These are phyloP conservation scores for Synanthedon andrenaeformis DNA, from an alignment of 2,888 invertebrate genomes.

Conservation along the genomic window DNA sequence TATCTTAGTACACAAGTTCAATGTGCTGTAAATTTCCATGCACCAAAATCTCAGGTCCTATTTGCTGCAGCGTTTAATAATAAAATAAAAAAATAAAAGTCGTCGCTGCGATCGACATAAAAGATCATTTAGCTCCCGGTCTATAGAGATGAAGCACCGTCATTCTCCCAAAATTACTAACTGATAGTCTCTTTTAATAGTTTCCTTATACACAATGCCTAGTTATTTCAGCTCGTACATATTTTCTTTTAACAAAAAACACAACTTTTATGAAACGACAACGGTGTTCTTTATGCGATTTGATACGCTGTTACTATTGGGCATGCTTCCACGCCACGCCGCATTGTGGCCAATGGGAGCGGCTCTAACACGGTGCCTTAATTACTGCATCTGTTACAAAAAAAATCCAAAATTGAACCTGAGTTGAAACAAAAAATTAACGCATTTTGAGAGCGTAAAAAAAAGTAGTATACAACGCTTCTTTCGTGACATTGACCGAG, in stretches of 20 bases:
- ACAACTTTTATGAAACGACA: slow-evolving; percentile 26
- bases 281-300: slow-evolving; percentile 39
- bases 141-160: slow-evolving; percentile 24
- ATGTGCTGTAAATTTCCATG: too few species aligned
- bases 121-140: slow-evolving; percentile 25
- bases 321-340: slow-evolving; percentile 23
- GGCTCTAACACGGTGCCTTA: slow-evolving; percentile 26
- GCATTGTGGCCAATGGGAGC: slow-evolving; percentile 40
- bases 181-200: slow-evolving; percentile 33
- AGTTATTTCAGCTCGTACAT: slow-evolving; percentile 31
- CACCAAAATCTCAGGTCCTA: too few species aligned
- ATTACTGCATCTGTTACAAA: slow-evolving; percentile 30
- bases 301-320: slow-evolving; percentile 34
- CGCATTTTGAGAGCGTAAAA: slow-evolving; percentile 19
- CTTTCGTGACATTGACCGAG: slow-evolving; percentile 35
- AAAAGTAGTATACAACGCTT: slow-evolving; percentile 11
- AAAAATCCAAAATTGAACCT: neutral
- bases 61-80: neutral
- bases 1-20: too few species aligned
- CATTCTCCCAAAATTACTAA: slow-evolving; percentile 26
- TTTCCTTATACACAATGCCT: slow-evolving; percentile 41
- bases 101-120: slow-evolving; percentile 17
- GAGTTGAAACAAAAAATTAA: slow-evolving; percentile 29
- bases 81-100: slow-evolving; percentile 9
- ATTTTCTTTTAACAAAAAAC: slow-evolving; percentile 33